Evolutionary conservation across 2,797 vertebrate species (phyloP).

Genomic region (Lutjanus argentimaculatus): DNA sequence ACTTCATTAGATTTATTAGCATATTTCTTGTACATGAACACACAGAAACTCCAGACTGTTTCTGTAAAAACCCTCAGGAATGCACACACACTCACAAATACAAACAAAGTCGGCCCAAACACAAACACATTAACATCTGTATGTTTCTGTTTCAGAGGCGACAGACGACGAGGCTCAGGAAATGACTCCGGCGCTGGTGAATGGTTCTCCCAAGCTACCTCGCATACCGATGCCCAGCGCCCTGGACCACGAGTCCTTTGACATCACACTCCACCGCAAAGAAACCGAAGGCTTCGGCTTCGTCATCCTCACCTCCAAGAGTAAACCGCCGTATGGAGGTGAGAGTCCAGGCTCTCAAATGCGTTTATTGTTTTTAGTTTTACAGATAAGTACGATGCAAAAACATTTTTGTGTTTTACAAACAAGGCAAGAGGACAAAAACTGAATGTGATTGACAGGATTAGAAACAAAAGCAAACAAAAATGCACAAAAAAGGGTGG

Average conservation of each 20-base stretch:
- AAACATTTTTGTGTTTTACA: too few relatives aligned
- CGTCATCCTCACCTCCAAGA: conserved; percentile 98
- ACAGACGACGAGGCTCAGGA: conserved; percentile 87
- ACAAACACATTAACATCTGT: not conserved
- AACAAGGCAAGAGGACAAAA: too few relatives aligned
- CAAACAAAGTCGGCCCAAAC: not conserved
- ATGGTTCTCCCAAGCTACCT: conserved; percentile 89
- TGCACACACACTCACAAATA: conserved; percentile 3
- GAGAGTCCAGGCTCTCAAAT: conserved; percentile 55
- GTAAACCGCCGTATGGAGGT: conserved; percentile 95
- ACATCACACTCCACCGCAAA: conserved; percentile 93
- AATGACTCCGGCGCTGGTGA: conserved; percentile 84
- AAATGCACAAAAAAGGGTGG: too few relatives aligned
- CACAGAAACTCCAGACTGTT: not conserved
- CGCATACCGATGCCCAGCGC: conserved; percentile 82
- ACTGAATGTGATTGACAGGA: too few relatives aligned
- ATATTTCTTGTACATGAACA: not conserved
- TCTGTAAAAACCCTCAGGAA: conserved; percentile 11
- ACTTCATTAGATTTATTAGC: not conserved
- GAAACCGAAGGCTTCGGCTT: conserved; percentile 98
- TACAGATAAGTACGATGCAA: too few relatives aligned
- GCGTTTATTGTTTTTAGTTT: too few relatives aligned
- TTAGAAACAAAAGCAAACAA: too few relatives aligned
- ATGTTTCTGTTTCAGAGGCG: conserved; percentile 60
- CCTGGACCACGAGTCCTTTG: conserved; percentile 90